These are phyloP conservation scores for Lagocephalus sceleratus DNA, from an alignment of 2,797 vertebrate genomes.

Conservation along the genomic window DNA sequence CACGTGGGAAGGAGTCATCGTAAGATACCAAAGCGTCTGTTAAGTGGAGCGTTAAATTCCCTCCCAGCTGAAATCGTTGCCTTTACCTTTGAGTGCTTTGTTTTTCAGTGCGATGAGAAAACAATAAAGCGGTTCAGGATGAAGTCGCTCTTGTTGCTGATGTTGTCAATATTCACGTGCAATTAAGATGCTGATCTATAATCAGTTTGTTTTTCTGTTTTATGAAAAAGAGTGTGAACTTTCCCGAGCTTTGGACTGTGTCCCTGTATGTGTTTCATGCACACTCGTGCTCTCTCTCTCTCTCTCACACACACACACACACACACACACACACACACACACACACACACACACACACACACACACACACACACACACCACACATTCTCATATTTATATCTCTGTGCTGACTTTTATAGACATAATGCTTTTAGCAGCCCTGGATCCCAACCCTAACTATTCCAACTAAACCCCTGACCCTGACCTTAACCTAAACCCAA, in stretches of 20 bases:
- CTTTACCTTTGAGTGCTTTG: slow-evolving; percentile 26
- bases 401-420: no score
- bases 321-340: no score
- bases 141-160: slow-evolving; percentile 24
- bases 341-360: no score
- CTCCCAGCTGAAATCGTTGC: slow-evolving; percentile 40
- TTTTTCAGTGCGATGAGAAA: slow-evolving; percentile 27
- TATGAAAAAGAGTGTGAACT: slow-evolving; percentile 17
- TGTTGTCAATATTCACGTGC: slow-evolving; percentile 46
- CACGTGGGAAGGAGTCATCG: slow-evolving; percentile 47
- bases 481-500: no score
- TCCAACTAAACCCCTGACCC: no score
- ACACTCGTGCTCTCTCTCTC: no score
- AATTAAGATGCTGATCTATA: slow-evolving; percentile 55
- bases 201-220: slow-evolving; percentile 27
- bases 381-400: no score
- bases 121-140: slow-evolving; percentile 35
- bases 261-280: background rate
- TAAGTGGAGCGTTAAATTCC: slow-evolving; percentile 58
- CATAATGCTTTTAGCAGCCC: no score
- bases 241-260: background rate
- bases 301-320: background rate
- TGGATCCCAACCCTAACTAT: no score
- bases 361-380: no score
- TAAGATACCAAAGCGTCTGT: slow-evolving; percentile 48